Percentiles rank a stretch among this genome's conserved stretches.
Conservation (phyloP, 2,113 vertebrate genomes). For the Pseudonaja textilis region DNA sequence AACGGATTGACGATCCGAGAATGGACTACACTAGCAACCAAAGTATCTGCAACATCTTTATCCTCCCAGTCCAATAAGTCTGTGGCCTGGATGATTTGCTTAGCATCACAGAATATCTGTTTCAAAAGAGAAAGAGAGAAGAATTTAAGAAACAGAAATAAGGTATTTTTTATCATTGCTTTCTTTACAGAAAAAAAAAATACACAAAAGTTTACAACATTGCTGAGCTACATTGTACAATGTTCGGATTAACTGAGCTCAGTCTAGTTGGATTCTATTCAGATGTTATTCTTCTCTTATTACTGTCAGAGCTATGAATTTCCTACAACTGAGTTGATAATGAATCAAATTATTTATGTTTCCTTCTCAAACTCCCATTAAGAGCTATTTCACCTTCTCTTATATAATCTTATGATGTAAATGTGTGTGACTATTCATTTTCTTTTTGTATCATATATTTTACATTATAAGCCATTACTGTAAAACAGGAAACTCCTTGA, state of each 20-base stretch:
- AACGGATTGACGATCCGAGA: slow-evolving; percentile 87
- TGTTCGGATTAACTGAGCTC: neutral
- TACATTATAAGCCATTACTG: neutral
- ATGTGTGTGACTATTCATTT: no score
- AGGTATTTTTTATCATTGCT: neutral
- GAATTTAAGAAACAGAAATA: neutral
- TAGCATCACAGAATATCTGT: slow-evolving; percentile 84
- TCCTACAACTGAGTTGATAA: neutral
- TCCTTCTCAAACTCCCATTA: neutral
- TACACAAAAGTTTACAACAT: neutral
- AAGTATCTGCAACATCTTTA: slow-evolving; percentile 75
- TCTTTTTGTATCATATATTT: neutral
- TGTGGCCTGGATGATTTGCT: slow-evolving; percentile 64
- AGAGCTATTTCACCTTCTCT: neutral
- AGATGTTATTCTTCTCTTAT: neutral
- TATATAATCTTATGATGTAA: neutral
- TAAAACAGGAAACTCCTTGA: neutral
- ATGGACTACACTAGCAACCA: slow-evolving; percentile 80
- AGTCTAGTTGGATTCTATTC: neutral
- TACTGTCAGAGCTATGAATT: neutral
- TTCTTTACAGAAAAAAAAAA: neutral
- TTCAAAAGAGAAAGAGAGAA: slow-evolving; percentile 48
- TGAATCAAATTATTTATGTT: neutral
- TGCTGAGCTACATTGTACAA: neutral
- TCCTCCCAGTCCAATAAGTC: slow-evolving; percentile 88